Base-by-base conservation (phyloP, 1,140 invertebrate species). In the Mactra quadrangularis region DNA sequence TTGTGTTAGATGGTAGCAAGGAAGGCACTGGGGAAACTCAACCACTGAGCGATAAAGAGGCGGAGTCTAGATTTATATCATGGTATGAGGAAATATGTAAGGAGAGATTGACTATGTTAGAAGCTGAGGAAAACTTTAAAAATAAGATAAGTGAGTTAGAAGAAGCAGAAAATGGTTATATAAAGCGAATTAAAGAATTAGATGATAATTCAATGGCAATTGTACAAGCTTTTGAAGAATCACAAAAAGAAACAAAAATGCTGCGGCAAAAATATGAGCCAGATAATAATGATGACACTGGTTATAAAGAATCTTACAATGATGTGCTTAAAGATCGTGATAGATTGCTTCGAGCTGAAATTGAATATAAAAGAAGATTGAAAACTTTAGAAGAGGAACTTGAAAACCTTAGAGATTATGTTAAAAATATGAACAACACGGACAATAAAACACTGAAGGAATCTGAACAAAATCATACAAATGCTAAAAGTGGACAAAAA, bases 11-110 rank as follows among this genome's bases (percentile, higher is more conserved):
- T n/a, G n/a, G n/a, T n/a, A n/a, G n/a, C n/a, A n/a, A n/a, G n/a
- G n/a, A n/a, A n/a, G n/a, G n/a, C 9, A 41, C 19, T 0, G 45
- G 7, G 19, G 35, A 68, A 29, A 9, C 33, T 31, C 27, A 68
- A 47, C n/a, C 15, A 19, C 31, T 76, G 31, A 76, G 31, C 22
- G 66, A 60, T n/a, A 71, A 71, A 33, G 62, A 81, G 27, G 52
- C 77, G 7, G 77, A 81, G 31, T 19, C 50, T 11, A 71, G 60
- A 45, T 81, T 81, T 81, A 55, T 71, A 11, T 17, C 47, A 7
- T 81, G 77, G 77, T 81, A 81, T 71, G 50, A 81, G 4, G 55
- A 60, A 17, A 62, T 81, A 13, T 29, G 25, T 33, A 29, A 38
- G 2, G 75, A 78, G 22, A n/a, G 75, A 31, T 27, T 31, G 13